A percentile compares a stretch with the other conserved stretches of the same genome.
These are phyloP conservation scores for Ceuthmochares aereus DNA, from an alignment of 2,113 vertebrate species.

Conservation along the genomic window DNA sequence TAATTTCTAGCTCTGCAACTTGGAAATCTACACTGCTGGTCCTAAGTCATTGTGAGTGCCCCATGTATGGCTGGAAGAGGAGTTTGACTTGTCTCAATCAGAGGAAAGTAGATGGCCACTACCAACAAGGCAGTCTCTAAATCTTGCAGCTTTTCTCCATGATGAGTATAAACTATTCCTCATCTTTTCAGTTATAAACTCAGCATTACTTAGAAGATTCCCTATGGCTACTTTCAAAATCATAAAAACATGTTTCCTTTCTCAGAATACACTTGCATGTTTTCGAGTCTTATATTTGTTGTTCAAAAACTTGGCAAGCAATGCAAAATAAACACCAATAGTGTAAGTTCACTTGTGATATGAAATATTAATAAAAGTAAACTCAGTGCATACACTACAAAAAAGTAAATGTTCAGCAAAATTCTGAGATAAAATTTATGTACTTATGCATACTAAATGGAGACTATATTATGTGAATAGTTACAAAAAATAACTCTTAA, in stretches of 20 bases:
- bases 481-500: not conserved
- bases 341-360: rapidly evolving
- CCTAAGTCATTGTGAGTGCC: not conserved
- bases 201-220: not conserved
- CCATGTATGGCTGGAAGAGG: not conserved
- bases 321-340: not conserved
- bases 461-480: not conserved
- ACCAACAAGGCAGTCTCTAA: not conserved
- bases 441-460: not conserved
- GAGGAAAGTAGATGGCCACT: not conserved
- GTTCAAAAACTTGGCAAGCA: not conserved
- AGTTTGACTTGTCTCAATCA: not conserved
- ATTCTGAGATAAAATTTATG: not conserved
- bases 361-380: not conserved
- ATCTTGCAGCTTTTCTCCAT: not conserved
- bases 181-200: not conserved
- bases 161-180: not conserved
- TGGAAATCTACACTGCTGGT: not conserved
- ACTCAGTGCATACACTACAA: not conserved
- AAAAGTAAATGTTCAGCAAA: not conserved
- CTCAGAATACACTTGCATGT: not conserved
- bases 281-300: not conserved
- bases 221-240: not conserved
- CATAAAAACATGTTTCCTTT: not conserved
- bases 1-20: not conserved